These are phyloP conservation scores for Macrosiphum euphorbiae DNA, from an alignment of 2,888 invertebrate species.

Conservation along the genomic window DNA sequence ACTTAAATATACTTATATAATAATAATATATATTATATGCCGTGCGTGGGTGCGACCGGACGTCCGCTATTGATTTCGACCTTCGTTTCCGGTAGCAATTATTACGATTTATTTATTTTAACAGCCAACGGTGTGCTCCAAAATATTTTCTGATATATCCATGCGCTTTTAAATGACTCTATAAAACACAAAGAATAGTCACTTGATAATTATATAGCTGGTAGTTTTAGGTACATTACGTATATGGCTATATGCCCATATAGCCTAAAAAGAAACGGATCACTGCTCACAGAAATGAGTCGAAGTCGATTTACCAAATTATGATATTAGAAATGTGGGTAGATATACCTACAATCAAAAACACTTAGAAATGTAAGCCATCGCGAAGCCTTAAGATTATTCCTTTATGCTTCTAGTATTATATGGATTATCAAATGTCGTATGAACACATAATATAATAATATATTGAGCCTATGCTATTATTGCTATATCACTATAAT, in stretches of 20 bases:
- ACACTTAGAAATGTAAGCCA: background rate
- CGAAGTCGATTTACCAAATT: background rate
- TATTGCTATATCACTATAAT: background rate
- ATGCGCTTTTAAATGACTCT: background rate
- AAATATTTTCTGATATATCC: background rate
- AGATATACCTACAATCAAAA: background rate
- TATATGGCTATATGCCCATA: background rate
- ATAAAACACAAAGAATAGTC: background rate
- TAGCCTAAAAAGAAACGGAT: background rate
- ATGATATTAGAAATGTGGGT: background rate
- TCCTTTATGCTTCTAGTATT: background rate
- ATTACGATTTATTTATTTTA: conserved; percentile 52
- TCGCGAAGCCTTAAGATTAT: background rate
- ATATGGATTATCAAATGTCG: background rate
- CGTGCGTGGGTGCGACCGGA: conserved; percentile 43
- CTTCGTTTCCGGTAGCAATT: conserved; percentile 52
- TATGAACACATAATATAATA: background rate
- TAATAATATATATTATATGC: background rate
- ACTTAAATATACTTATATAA: background rate
- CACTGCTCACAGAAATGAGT: background rate
- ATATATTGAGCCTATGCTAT: background rate
- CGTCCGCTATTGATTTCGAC: conserved; percentile 56
- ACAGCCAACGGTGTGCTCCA: background rate
- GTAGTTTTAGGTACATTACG: background rate
- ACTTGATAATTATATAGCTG: background rate